A percentile compares a stretch with the other conserved stretches of the same genome.
Conservation (phyloP, 2,888 invertebrate species). For the Pyrocoelia pectoralis region DNA sequence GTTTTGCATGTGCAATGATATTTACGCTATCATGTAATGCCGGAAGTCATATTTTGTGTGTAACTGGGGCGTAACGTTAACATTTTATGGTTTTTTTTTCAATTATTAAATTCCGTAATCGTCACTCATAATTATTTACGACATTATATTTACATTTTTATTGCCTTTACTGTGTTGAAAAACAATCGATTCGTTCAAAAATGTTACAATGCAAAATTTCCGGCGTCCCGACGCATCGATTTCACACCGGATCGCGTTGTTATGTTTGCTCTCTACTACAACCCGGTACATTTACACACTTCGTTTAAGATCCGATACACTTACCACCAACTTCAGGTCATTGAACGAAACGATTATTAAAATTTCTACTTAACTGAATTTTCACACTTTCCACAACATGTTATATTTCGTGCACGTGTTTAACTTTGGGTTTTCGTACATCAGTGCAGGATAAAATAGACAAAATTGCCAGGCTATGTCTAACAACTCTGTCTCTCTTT, state of each 20-base stretch:
- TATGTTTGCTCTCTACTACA: background rate
- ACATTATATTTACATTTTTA: background rate
- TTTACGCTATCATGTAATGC: conserved; percentile 30
- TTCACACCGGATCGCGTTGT: background rate
- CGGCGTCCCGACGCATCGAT: conserved; percentile 7
- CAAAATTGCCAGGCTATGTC: too few species aligned
- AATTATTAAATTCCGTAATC: conserved; percentile 15
- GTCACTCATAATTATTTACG: background rate
- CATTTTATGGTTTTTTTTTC: conserved; percentile 35
- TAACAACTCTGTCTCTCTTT: too few species aligned
- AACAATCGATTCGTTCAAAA: background rate
- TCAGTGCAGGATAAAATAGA: too few species aligned
- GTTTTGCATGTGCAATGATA: conserved; percentile 37
- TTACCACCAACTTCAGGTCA: background rate
- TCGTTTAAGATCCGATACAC: background rate
- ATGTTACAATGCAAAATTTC: background rate
- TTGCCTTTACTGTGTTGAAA: too few species aligned
- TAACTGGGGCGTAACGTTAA: conserved; percentile 41
- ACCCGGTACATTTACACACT: background rate
- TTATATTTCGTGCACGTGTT: too few species aligned
- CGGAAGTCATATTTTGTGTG: conserved; percentile 34
- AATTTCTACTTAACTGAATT: too few species aligned
- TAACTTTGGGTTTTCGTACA: too few species aligned
- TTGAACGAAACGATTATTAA: background rate
- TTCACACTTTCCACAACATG: too few species aligned